Evolutionary conservation across 2,797 vertebrate species (phyloP), one percentile per base, ranked within the genome.

Genomic region (Microctenopoma steveboyesi): DNA sequence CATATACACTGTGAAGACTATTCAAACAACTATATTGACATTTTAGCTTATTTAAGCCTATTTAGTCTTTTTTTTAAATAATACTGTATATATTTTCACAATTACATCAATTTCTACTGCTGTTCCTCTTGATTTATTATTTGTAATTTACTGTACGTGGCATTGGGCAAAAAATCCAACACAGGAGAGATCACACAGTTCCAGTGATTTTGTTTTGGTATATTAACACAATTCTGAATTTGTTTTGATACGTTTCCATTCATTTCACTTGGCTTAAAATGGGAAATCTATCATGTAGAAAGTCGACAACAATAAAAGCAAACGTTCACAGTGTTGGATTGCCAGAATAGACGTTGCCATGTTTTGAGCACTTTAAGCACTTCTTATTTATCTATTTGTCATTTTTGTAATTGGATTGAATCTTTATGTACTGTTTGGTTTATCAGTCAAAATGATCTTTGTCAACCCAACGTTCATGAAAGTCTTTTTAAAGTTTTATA

Each of bases 1-100:
- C 83, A 86, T 64, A 74, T 74, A 58, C 89, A 91, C 91, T 91
- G 90, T 92, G 91, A 92, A 69, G 11, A 81, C 69, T 50, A 79
- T 66, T 57, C 61, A 13, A 60, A 63, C n/a, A 8, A 42, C 45
- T 28, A 69, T 76, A 33, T 45, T 56, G 25, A 77, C 58, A 52
- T 79, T 73, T 80, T 50, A 64, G 54, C 39, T 66, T 27, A 10
- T 63, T 69, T 64, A 33, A 56, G 55, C 13, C 49, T 25, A 10
- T 63, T 64, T 37, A 56, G 55, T 11, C 50, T 37, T 42, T 9
- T 64, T 37, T 30, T 50, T 69, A 71, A 71, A 15, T 22, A 18
- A 71, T 11, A 53, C 37, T 37, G 37, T 37, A 37, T 11, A 42
- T 58, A 78, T 75, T 75, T 70, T 80, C 81, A 81, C 65, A 69